Percentiles rank a stretch among this genome's conserved stretches.
These are phyloP conservation scores for Trididemnum nubilum DNA, from an alignment of 23 tunicate genomes.

Conservation along the genomic window DNA sequence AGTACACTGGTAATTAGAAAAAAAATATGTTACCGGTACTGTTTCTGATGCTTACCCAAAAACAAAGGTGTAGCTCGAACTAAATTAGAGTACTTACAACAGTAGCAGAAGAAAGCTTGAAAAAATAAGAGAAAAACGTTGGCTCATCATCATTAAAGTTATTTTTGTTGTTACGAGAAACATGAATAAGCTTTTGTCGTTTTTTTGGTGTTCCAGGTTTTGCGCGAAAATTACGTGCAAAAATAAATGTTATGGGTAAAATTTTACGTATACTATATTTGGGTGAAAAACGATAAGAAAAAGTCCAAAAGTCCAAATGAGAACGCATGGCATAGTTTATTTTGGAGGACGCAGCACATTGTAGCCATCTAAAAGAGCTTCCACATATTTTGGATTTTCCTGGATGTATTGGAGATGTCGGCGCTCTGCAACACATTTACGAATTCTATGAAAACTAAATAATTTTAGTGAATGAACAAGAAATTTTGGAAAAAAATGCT, in stretches of 20 bases:
- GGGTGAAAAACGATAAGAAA: too few relatives aligned
- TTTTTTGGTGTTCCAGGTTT: background rate
- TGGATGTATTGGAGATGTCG: constrained; percentile 45
- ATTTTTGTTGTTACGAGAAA: background rate
- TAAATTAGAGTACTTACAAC: constrained; percentile 3
- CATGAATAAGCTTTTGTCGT: too few relatives aligned
- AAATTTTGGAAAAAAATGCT: background rate
- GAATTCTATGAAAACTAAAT: background rate
- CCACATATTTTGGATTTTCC: constrained; percentile 45
- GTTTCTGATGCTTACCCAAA: too few relatives aligned
- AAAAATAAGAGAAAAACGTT: background rate
- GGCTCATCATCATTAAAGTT: background rate
- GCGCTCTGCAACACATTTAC: constrained; percentile 15
- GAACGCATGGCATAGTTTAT: background rate
- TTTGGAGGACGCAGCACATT: constrained; percentile 46
- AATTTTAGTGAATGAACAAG: background rate
- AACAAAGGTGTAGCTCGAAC: too few relatives aligned
- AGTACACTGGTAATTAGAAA: too few relatives aligned
- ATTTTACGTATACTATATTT: too few relatives aligned
- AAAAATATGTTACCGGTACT: too few relatives aligned
- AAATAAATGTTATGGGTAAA: background rate
- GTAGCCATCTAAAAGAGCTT: constrained; percentile 46
- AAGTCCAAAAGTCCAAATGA: background rate
- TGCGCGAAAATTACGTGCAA: background rate
- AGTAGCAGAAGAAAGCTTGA: background rate